phyloP scores from a whole-genome alignment of 2,113 vertebrate species.

The Ailuropoda melanoleuca region DNA sequence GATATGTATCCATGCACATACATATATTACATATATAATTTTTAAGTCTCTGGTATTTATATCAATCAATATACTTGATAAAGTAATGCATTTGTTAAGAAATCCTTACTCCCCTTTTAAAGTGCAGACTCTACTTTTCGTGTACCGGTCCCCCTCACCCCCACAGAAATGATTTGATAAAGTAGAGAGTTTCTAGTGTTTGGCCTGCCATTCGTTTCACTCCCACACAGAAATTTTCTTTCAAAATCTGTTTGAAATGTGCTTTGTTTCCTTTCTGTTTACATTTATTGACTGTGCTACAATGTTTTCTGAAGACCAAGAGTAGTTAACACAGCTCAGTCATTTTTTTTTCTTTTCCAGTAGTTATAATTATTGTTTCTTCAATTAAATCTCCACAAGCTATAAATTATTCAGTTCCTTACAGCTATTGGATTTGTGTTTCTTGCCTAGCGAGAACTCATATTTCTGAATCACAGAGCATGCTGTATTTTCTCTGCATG shows the following conservation, averaged over 20 bases:
- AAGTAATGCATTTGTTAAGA: background rate
- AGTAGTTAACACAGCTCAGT: background rate
- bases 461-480: background rate
- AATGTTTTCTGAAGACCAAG: background rate
- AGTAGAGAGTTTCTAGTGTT: background rate
- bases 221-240: background rate
- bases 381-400: conserved; percentile 28
- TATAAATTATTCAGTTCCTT: background rate
- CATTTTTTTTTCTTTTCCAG: background rate
- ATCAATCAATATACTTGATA: background rate
- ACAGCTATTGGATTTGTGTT: background rate
- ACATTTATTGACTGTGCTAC: background rate
- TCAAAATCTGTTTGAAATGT: background rate
- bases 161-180: background rate
- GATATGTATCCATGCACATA: background rate
- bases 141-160: accelerated
- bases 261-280: conserved; percentile 20
- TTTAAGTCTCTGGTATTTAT: background rate
- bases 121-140: background rate
- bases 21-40: background rate
- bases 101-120: background rate
- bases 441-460: background rate
- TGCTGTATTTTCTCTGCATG: conserved; percentile 10
- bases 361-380: background rate
- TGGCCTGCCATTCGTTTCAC: background rate